A percentile compares a stretch with the other conserved stretches of the same genome.
phyloP scores from a whole-genome alignment of 2,797 vertebrate genomes.

The Podarcis siculus region DNA sequence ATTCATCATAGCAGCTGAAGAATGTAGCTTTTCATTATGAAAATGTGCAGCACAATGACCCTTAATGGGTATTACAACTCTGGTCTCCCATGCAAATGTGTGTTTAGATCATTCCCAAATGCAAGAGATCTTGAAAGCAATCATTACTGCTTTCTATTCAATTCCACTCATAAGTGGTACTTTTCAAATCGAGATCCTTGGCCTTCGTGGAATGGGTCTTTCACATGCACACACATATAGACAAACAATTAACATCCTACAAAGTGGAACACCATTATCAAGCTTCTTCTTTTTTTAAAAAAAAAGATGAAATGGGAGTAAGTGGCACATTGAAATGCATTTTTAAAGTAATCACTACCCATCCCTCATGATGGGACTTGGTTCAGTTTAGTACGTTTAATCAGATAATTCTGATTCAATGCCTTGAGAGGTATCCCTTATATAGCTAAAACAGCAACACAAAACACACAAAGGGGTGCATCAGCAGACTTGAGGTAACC shows the following conservation, averaged over 20 bases:
- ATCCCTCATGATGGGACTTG: not conserved
- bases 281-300: not conserved
- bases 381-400: no score
- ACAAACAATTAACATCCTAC: not conserved
- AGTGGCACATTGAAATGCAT: not conserved
- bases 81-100: not conserved
- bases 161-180: not conserved
- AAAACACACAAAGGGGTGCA: no score
- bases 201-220: not conserved
- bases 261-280: not conserved
- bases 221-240: not conserved
- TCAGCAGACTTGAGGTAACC: no score
- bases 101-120: constrained; percentile 16
- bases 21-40: not conserved
- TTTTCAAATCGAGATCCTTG: not conserved
- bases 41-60: not conserved
- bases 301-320: not conserved
- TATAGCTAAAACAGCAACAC: no score
- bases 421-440: no score
- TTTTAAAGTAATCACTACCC: not conserved
- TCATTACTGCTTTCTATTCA: not conserved
- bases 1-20: not conserved
- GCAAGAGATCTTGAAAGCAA: constrained; percentile 10
- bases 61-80: not conserved
- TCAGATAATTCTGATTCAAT: no score